Percentiles rank a stretch among this genome's conserved stretches.
Conservation (phyloP, 1,140 invertebrate genomes). For the Zaprionus nigranus region DNA sequence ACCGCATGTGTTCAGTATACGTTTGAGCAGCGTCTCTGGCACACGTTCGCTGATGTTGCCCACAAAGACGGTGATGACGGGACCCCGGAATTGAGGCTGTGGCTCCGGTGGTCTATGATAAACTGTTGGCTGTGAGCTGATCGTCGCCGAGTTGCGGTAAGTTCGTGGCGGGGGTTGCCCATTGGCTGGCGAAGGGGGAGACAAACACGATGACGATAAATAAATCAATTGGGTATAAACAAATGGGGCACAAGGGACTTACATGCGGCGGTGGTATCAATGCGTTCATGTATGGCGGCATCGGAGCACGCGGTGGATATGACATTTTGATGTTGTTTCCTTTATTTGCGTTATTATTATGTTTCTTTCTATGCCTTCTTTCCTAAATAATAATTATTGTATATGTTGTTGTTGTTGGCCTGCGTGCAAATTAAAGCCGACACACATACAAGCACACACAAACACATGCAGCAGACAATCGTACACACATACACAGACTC, state of each 20-base stretch:
- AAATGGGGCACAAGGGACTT: slow-evolving; percentile 29
- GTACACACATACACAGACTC: slow-evolving; percentile 31
- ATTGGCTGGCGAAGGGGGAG: slow-evolving; percentile 55
- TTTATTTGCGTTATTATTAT: slow-evolving; percentile 1
- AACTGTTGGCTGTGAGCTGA: slow-evolving; percentile 80
- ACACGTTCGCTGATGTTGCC: slow-evolving; percentile 98
- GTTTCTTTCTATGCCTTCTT: slow-evolving; percentile 23
- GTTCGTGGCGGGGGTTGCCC: slow-evolving; percentile 83
- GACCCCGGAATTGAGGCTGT: slow-evolving; percentile 87
- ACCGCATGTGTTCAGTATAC: slow-evolving; percentile 95
- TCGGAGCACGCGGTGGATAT: slow-evolving; percentile 85
- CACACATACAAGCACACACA: slow-evolving; percentile 39
- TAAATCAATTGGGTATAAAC: not conserved
- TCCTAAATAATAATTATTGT: slow-evolving; percentile 40
- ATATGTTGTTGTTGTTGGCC: slow-evolving; percentile 31
- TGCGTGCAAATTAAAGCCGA: slow-evolving; percentile 71
- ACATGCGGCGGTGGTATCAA: slow-evolving; percentile 85
- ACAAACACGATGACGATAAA: not conserved
- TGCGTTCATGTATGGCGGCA: slow-evolving; percentile 86
- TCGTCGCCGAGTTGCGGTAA: slow-evolving; percentile 84
- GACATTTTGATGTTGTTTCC: slow-evolving; percentile 62
- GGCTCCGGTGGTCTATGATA: slow-evolving; percentile 80
- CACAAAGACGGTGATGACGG: slow-evolving; percentile 97
- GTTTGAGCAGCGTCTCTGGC: slow-evolving; percentile 97
- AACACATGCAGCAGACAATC: slow-evolving; percentile 28